These are phyloP conservation scores for Drosophila suzukii DNA, from an alignment of 1,140 invertebrate genomes.

Conservation along the genomic window DNA sequence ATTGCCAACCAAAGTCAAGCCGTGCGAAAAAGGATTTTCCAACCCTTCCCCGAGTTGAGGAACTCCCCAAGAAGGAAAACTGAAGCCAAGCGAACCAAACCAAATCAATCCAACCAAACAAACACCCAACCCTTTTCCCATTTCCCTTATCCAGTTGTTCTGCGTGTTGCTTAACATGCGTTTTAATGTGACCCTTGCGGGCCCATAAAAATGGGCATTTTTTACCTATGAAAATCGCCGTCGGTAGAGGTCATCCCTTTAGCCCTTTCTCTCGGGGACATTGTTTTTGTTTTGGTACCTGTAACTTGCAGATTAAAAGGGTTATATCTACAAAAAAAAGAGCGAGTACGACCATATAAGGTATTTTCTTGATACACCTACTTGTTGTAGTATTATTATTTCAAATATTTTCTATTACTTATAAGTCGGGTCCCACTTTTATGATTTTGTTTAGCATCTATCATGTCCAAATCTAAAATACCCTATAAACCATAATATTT, in stretches of 20 bases:
- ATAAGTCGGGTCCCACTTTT: no score
- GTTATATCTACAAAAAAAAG: background rate
- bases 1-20: conserved; percentile 44
- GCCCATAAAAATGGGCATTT: conserved; percentile 67
- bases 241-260: background rate
- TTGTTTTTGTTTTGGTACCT: conserved; percentile 7
- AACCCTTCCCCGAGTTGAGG: conserved; percentile 1
- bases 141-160: conserved; percentile 36
- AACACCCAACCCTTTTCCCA: conserved; percentile 17
- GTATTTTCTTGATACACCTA: background rate
- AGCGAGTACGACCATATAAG: background rate
- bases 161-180: conserved; percentile 68
- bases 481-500: background rate
- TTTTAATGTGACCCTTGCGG: conserved; percentile 84
- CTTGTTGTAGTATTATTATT: no score
- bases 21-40: conserved; percentile 64
- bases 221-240: conserved; percentile 15
- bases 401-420: no score
- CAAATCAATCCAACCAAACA: conserved; percentile 4
- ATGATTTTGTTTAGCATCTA: no score
- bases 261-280: background rate
- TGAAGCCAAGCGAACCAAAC: conserved; percentile 8
- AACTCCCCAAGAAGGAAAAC: background rate
- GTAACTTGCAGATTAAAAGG: background rate
- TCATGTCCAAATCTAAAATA: no score